phyloP scores from a whole-genome alignment of 2,888 invertebrate species.

The Heterodera filipjevi region DNA sequence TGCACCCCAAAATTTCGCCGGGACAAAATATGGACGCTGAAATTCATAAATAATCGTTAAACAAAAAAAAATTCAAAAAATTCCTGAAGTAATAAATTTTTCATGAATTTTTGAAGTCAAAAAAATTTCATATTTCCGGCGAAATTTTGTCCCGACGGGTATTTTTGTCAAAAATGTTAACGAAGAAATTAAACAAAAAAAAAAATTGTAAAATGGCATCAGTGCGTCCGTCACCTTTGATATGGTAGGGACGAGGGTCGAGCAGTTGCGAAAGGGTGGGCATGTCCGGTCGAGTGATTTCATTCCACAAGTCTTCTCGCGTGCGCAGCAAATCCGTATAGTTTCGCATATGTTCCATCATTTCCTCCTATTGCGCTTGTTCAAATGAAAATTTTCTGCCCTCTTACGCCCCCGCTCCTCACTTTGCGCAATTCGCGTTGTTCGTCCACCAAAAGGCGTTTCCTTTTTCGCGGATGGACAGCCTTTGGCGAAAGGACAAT shows the following conservation, averaged over 20 bases:
- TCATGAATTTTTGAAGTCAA: too few species aligned
- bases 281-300: not conserved
- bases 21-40: too few species aligned
- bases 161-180: too few species aligned
- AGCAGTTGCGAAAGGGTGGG: slow-evolving; percentile 21
- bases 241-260: slow-evolving; percentile 19
- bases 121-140: too few species aligned
- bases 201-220: not conserved
- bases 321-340: slow-evolving; percentile 9
- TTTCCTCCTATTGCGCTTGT: slow-evolving; percentile 19
- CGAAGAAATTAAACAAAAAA: too few species aligned
- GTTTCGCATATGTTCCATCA: slow-evolving; percentile 19
- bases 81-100: too few species aligned
- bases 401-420: not conserved
- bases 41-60: too few species aligned
- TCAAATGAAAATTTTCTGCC: not conserved
- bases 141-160: too few species aligned
- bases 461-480: not conserved
- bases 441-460: slow-evolving; percentile 14
- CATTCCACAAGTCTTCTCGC: slow-evolving; percentile 17
- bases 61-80: too few species aligned
- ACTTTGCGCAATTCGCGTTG: not conserved
- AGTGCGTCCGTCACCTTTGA: not conserved
- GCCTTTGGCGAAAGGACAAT: not conserved
- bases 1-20: too few species aligned